Evolutionary conservation across 1,140 invertebrate genomes (phyloP), one percentile per base, ranked within the genome.

Genomic region (Tenebrio molitor): DNA sequence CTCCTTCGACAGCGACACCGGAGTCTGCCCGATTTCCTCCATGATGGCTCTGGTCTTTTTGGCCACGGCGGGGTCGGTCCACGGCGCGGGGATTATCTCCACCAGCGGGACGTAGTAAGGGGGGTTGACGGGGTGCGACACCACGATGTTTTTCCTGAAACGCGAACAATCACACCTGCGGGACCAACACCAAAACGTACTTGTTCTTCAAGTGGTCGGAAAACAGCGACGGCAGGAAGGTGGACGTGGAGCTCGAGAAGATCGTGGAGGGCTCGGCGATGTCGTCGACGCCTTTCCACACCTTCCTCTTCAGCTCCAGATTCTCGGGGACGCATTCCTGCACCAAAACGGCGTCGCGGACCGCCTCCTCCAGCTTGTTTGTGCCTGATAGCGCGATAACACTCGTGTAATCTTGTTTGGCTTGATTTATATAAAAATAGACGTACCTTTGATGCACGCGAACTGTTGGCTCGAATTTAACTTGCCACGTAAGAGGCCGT

Each of bases 71-170:
- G 89, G 86, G 29, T 91, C 87, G 0, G 93, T 95, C 94, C 94
- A 97, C 2, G 95, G 93, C 0, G 95, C 93, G 1, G 97, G 97
- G 1, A 98, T 94, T 34, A 99, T 87, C 86, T 99, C 97, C 0
- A 98, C 94, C 23, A 98, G 84, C 0, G 95, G 96, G 5, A 97
- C 92, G 82, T 96, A 98, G 81, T 98, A 98, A 0, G 97, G 97
- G 42, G 97, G 97, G 85, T 99, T 99, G 0, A 98, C 95, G 25
- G 97, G 97, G 85, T 99, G 97, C 4, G 94, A 93, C 33, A 97
- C 91, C 44, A 83, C 76, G 2, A 81, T 74, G 68, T 82, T 82
- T 71, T 81, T 69, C 34, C 80, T 81, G 46, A 36, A 77, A 76
- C 25, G 15, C 17, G 44, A 23, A 62, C 23, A 33, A 66, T 21